A percentile compares a stretch with the other conserved stretches of the same genome.
Evolutionary conservation across 2,888 invertebrate species (phyloP).

Genomic region (Siphlonurus alternatus): DNA sequence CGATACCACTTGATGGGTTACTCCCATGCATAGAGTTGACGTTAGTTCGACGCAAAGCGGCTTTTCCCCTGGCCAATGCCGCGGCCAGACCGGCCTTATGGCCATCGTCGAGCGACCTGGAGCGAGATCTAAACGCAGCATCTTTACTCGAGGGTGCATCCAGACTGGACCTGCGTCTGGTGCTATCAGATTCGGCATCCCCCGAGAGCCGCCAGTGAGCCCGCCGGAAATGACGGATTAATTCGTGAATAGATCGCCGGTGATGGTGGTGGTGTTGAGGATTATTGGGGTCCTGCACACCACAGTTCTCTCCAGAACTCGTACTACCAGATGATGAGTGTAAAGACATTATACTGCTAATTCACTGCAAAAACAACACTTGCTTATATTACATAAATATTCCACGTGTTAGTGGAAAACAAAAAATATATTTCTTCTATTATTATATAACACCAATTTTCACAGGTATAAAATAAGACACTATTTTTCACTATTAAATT

Average conservation of each 20-base stretch:
- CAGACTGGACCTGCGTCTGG: slow-evolving; percentile 9
- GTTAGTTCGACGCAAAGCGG: background rate
- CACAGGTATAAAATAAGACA: no score
- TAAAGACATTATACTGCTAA: background rate
- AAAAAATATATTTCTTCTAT: no score
- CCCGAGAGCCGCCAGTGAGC: slow-evolving; percentile 6
- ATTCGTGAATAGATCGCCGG: slow-evolving; percentile 51
- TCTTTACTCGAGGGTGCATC: slow-evolving; percentile 31
- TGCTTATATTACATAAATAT: no score
- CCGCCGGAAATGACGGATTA: slow-evolving; percentile 57
- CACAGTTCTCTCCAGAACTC: background rate
- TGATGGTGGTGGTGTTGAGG: slow-evolving; percentile 20
- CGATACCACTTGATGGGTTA: background rate
- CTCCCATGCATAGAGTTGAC: background rate
- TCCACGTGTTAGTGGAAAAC: no score
- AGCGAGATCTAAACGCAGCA: slow-evolving; percentile 51
- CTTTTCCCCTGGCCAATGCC: background rate
- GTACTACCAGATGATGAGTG: background rate
- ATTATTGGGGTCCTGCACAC: background rate
- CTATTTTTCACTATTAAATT: no score
- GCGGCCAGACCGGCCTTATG: slow-evolving; percentile 30
- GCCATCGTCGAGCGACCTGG: slow-evolving; percentile 55
- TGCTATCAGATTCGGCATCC: slow-evolving; percentile 8
- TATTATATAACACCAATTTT: no score
- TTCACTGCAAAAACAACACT: no score